A percentile compares a stretch with the other conserved stretches of the same genome.
These are phyloP conservation scores for Parus major DNA, from an alignment of 2,113 vertebrate species.

Conservation along the genomic window DNA sequence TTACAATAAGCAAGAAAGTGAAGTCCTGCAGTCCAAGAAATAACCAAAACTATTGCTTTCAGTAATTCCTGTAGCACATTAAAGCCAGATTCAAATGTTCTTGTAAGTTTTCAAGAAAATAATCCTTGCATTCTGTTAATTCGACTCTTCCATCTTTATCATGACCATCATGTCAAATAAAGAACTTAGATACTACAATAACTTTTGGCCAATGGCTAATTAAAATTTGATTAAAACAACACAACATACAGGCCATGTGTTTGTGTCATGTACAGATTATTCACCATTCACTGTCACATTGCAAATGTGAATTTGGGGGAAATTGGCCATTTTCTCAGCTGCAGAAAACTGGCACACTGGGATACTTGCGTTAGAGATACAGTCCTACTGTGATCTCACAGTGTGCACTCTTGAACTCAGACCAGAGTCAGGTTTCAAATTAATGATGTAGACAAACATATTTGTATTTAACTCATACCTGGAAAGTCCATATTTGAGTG, in stretches of 20 bases:
- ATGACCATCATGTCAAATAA: background rate
- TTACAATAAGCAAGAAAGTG: background rate
- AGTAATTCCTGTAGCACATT: background rate
- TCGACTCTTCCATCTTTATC: background rate
- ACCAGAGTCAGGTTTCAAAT: background rate
- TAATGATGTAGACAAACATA: background rate
- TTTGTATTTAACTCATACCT: background rate
- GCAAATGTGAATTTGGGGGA: background rate
- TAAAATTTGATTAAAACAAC: background rate
- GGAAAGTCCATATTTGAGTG: background rate
- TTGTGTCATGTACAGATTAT: background rate
- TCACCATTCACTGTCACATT: background rate
- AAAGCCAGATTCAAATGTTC: background rate
- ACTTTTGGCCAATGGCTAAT: background rate
- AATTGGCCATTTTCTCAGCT: background rate
- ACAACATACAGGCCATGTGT: background rate
- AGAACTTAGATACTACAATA: background rate
- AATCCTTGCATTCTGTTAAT: background rate
- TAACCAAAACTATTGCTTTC: background rate
- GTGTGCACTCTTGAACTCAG: background rate
- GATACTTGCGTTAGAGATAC: background rate
- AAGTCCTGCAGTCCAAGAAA: background rate
- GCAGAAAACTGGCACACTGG: background rate
- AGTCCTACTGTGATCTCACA: background rate
- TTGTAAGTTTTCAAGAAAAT: background rate